A percentile compares a stretch with the other conserved stretches of the same genome.
These are phyloP conservation scores for Anguilla pacifica DNA, from an alignment of 2,797 vertebrate species.

Conservation along the genomic window DNA sequence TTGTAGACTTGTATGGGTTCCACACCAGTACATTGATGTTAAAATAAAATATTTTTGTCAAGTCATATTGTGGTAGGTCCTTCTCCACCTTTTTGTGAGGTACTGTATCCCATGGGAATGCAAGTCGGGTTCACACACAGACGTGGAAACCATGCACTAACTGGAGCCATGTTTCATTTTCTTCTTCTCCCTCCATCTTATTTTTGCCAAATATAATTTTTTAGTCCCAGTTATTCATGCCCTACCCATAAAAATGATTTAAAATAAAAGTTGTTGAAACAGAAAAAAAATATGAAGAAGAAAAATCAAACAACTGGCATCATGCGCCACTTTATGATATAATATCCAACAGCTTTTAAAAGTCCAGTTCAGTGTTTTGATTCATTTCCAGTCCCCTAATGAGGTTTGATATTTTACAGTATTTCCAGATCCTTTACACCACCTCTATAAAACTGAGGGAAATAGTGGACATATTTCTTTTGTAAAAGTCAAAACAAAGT, in stretches of 20 bases:
- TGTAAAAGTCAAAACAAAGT: constrained; percentile 63
- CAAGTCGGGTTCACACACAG: constrained; percentile 30
- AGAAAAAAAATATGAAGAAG: constrained; percentile 30
- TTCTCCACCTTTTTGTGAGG: constrained; percentile 51
- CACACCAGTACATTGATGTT: constrained; percentile 18
- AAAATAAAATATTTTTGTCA: constrained; percentile 46
- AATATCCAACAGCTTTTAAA: constrained; percentile 64
- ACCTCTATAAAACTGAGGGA: constrained; percentile 57
- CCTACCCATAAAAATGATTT: constrained; percentile 34
- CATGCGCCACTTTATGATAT: constrained; percentile 57
- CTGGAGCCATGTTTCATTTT: not conserved
- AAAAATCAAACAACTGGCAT: constrained; percentile 58
- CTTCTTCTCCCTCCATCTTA: not conserved
- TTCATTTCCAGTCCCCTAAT: constrained; percentile 50
- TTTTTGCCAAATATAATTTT: constrained; percentile 28
- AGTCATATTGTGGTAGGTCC: constrained; percentile 38
- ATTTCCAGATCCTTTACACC: constrained; percentile 56
- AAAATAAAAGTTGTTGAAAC: constrained; percentile 53
- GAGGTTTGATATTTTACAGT: constrained; percentile 42
- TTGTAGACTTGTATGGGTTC: constrained; percentile 40
- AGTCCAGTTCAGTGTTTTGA: constrained; percentile 42
- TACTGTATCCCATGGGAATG: constrained; percentile 38
- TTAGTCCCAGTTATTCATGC: constrained; percentile 37
- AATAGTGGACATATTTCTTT: constrained; percentile 51
- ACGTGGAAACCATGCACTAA: constrained; percentile 38